These are phyloP conservation scores for Reticulitermes lucifugus DNA, from an alignment of 2,888 invertebrate genomes.

Conservation along the genomic window DNA sequence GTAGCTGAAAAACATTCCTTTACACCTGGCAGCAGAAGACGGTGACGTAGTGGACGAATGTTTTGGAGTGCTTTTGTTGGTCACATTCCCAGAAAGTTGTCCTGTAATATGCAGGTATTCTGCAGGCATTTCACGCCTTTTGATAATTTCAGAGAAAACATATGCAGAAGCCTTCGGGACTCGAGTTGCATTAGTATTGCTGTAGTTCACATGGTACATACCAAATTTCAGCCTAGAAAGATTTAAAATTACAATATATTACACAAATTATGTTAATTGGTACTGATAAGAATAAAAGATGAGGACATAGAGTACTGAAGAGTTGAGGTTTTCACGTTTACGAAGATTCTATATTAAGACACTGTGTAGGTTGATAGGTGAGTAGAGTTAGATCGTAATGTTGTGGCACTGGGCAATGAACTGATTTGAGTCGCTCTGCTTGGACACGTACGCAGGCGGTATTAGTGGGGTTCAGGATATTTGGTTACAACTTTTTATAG, in stretches of 20 bases:
- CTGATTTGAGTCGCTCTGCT: no score
- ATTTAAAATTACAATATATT: neutral
- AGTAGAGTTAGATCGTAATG: no score
- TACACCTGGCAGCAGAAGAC: neutral
- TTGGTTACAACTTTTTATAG: no score
- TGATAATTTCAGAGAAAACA: constrained; percentile 53
- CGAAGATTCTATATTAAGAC: no score
- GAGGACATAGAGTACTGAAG: no score
- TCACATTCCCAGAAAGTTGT: neutral
- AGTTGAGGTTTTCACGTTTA: no score
- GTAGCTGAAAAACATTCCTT: neutral
- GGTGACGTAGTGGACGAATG: neutral
- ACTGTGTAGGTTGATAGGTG: no score
- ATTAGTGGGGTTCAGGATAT: no score
- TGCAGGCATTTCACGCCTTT: neutral
- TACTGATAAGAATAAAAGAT: no score
- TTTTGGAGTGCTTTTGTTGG: neutral
- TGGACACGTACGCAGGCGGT: no score
- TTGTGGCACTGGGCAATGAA: no score
- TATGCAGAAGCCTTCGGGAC: constrained; percentile 75
- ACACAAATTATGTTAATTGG: no score
- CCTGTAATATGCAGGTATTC: neutral
- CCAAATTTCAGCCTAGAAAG: constrained; percentile 70
- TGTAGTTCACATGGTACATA: constrained; percentile 77
- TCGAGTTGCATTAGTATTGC: constrained; percentile 73